phyloP scores from a whole-genome alignment of 2,888 invertebrate genomes.

The Pristionchus fissidentatus region DNA sequence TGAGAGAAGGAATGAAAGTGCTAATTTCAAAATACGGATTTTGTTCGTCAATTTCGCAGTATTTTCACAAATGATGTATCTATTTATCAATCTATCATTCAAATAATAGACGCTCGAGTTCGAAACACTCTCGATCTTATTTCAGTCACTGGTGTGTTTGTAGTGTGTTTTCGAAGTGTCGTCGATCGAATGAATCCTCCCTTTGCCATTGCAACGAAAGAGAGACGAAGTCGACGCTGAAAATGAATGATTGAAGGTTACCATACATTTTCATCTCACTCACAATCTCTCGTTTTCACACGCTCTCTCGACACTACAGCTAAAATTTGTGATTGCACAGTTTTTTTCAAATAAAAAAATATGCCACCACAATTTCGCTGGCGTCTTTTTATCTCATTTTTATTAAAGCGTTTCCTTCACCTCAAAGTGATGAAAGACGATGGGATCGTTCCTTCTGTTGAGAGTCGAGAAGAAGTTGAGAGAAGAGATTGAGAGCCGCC shows the following conservation, averaged over 20 bases:
- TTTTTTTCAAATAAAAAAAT: too few species aligned
- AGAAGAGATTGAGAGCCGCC: slow-evolving; percentile 7
- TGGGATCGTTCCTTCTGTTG: slow-evolving; percentile 45
- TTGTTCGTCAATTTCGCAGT: too few species aligned
- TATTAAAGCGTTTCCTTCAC: neutral
- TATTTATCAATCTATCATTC: neutral
- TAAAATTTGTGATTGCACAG: neutral
- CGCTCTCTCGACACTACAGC: too few species aligned
- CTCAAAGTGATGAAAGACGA: slow-evolving; percentile 36
- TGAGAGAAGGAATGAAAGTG: too few species aligned
- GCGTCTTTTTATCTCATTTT: neutral
- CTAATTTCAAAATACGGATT: too few species aligned
- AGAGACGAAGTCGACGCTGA: neutral
- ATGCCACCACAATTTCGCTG: too few species aligned
- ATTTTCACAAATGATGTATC: too few species aligned
- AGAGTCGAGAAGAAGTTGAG: slow-evolving; percentile 46
- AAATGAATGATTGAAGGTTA: too few species aligned
- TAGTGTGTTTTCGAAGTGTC: neutral
- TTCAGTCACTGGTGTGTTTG: neutral
- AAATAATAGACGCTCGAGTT: neutral
- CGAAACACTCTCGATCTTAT: neutral
- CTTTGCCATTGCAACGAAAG: neutral
- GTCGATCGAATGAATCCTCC: slow-evolving; percentile 2
- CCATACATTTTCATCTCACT: too few species aligned
- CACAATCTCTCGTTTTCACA: too few species aligned